Conservation (phyloP, 1,140 invertebrate species). For the Drosophila baimaii region DNA sequence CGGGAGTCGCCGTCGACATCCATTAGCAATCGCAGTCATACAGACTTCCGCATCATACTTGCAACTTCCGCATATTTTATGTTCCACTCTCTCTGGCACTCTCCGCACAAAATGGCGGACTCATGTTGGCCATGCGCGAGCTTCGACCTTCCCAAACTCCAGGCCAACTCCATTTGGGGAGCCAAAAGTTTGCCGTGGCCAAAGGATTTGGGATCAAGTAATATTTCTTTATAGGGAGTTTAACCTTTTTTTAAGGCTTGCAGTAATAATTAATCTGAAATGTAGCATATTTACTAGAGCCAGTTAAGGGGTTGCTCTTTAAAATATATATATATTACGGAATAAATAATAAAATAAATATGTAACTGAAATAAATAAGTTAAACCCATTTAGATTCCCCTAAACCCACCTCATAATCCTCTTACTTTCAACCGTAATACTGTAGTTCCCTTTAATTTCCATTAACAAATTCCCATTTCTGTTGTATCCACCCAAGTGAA, state of each 20-base stretch:
- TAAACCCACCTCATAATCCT: not conserved
- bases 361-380: too few species aligned
- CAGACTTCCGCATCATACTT: constrained; percentile 82
- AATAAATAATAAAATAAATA: too few species aligned
- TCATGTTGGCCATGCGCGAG: constrained; percentile 73
- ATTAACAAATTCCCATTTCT: constrained; percentile 1
- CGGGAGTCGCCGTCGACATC: constrained; percentile 50
- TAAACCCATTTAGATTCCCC: not conserved
- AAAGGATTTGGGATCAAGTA: constrained; percentile 4
- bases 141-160: constrained; percentile 38
- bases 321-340: not conserved
- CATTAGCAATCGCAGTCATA: constrained; percentile 82
- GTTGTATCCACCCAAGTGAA: not conserved
- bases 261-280: not conserved
- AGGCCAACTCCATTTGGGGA: constrained; percentile 23
- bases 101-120: constrained; percentile 71
- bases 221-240: constrained; percentile 9
- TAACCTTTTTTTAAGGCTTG: not conserved
- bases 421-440: not conserved
- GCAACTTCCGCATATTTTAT: constrained; percentile 78
- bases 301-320: not conserved
- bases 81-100: constrained; percentile 41
- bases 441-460: not conserved
- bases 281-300: not conserved
- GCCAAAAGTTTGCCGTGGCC: constrained; percentile 52